Evolutionary conservation across 2,797 vertebrate genomes (phyloP).

Genomic region (Bovichtus variegatus): DNA sequence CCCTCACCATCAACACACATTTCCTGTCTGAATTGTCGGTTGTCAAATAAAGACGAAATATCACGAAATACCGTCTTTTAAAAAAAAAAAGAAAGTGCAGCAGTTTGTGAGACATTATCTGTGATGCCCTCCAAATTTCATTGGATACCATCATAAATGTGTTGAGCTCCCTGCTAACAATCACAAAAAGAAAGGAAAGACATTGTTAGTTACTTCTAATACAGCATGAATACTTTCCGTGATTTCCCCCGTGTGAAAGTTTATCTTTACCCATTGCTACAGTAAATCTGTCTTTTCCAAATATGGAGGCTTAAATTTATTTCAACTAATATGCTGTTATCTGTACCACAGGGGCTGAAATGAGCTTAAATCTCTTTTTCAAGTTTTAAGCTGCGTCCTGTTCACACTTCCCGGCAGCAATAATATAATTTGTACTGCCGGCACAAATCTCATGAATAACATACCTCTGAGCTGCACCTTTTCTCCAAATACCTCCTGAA

Average conservation of each 20-base stretch:
- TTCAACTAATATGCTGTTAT: constrained; percentile 27
- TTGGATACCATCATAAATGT: not conserved
- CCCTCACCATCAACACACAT: no score
- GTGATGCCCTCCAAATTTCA: no score
- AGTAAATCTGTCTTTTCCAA: not conserved
- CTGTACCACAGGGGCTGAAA: constrained; percentile 11
- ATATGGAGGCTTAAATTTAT: not conserved
- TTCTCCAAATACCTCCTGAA: constrained; percentile 20
- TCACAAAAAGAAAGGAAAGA: not conserved
- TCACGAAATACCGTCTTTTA: no score
- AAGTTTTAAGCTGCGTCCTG: not conserved
- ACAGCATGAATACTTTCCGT: not conserved
- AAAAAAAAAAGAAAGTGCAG: no score
- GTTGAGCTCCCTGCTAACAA: not conserved
- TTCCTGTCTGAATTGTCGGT: no score
- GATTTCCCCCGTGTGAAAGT: not conserved
- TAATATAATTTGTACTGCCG: not conserved
- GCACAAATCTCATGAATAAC: not conserved
- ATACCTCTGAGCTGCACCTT: constrained; percentile 11
- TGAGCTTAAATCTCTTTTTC: constrained; percentile 8
- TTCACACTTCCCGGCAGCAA: not conserved
- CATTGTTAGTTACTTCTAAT: not conserved
- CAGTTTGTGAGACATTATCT: no score
- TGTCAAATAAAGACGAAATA: no score
- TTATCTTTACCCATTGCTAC: not conserved